phyloP scores from a whole-genome alignment of 2,113 vertebrate genomes.

The Macrotis lagotis region DNA sequence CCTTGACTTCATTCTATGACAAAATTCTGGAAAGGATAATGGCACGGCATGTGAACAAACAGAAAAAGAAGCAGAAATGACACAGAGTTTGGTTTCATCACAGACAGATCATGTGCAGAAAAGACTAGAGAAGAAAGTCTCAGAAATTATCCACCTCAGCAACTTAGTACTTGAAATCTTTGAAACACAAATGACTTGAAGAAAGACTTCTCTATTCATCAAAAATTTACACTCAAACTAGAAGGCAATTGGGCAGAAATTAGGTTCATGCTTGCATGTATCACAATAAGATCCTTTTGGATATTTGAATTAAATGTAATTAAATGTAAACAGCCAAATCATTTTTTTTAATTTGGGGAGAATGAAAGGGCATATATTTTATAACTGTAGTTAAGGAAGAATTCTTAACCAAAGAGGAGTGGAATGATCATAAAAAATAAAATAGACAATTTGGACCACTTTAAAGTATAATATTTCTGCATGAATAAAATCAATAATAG shows the following conservation, averaged over 20 bases:
- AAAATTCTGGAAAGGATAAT: not conserved
- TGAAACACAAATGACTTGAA: not conserved
- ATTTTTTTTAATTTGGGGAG: not conserved
- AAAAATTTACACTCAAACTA: not conserved
- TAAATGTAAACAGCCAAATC: not conserved
- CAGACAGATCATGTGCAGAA: not conserved
- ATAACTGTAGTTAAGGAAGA: not conserved
- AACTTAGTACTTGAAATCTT: not conserved
- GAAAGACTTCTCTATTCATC: not conserved
- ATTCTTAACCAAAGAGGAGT: not conserved
- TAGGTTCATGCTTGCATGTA: not conserved
- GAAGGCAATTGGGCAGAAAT: not conserved
- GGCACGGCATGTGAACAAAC: not conserved
- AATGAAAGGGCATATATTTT: not conserved
- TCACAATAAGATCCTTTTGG: not conserved
- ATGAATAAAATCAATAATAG: not conserved
- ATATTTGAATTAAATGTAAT: not conserved
- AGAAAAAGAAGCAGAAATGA: not conserved
- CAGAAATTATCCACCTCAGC: not conserved
- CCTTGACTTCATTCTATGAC: not conserved
- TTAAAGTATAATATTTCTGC: not conserved
- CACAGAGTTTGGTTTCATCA: not conserved
- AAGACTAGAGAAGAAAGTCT: not conserved
- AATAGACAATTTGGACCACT: not conserved
- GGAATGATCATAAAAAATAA: not conserved